Base-by-base conservation (phyloP, 2,888 invertebrate genomes). In the Gibbula magus region DNA sequence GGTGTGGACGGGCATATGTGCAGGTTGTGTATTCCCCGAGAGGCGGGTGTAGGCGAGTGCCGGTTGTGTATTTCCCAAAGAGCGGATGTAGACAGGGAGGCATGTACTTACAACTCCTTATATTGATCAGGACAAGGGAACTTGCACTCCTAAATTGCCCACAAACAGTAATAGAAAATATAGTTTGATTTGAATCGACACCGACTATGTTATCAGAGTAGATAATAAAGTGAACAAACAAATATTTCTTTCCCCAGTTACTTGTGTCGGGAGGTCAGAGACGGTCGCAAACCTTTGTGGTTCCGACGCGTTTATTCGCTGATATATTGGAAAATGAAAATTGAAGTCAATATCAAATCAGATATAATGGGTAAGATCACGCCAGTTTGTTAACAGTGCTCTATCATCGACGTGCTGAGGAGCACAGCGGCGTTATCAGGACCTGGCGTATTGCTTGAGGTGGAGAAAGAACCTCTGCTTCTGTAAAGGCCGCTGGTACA, bases 281-380 rank as follows among this genome's bases (percentile, higher is more conserved):
- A 20, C 18, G 16, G n/a, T 54, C n/a, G 13, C 5, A 20, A 20
- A 18, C 20, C 20, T 54, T 54, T 18, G 18, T 18, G 20, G 54
- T 18, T 54, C n/a, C 16, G 54, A 54, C 54, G 54, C n/a, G 54
- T 54, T 54, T 20, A 18, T 5, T 20, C n/a, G 25, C 61, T 61
- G 29, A 61, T 61, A 25, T 61, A 61, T 61, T 13, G 61, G 61
- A 25, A n/a, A 61, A 61, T 61, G 29, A 2, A 25, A 61, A 25
- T 61, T 61, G 61, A 61, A 61, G 25, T 56, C 56, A 56, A 56
- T 56, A 56, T n/a, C 56, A 56, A 53, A 56, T 56, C 56, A 56
- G 56, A 56, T 56, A 56, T 25, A 61, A 61, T 61, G 25, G 10
- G 16, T 25, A 10, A 4, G 61, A 61, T 61, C 61, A 61, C 25